phyloP scores from a whole-genome alignment of 2,797 vertebrate genomes.

The Carcharodon carcharias region DNA sequence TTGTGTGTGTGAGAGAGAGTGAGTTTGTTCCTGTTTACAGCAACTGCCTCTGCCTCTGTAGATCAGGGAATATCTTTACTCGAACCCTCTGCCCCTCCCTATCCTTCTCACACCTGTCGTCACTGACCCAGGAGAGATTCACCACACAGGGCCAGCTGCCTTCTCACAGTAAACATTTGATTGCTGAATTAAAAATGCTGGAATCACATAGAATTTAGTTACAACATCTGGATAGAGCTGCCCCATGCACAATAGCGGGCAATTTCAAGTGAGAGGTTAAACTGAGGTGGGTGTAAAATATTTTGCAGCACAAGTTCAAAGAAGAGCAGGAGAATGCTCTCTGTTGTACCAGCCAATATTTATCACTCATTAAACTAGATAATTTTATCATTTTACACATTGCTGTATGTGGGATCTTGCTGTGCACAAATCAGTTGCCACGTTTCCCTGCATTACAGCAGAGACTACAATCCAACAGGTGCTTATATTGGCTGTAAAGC shows the following conservation, averaged over 20 bases:
- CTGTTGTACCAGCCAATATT: neutral
- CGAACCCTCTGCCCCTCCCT: neutral
- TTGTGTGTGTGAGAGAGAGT: neutral
- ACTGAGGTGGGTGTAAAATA: neutral
- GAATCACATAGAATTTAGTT: neutral
- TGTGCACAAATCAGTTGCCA: neutral
- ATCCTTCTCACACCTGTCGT: neutral
- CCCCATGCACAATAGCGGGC: neutral
- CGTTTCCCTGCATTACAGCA: neutral
- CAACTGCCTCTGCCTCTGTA: neutral
- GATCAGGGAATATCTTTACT: neutral
- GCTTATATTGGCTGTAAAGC: neutral
- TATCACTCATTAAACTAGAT: neutral
- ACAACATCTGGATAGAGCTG: too few relatives aligned
- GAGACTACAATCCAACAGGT: neutral
- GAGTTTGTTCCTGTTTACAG: neutral
- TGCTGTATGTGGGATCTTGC: neutral
- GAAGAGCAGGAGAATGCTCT: neutral
- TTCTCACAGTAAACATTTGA: neutral
- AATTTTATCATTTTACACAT: neutral
- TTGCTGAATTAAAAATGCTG: too few relatives aligned
- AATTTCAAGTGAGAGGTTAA: neutral
- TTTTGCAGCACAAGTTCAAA: neutral
- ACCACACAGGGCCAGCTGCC: constrained; percentile 41
- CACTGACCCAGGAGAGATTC: constrained; percentile 48